Evolutionary conservation across 2,888 invertebrate species (phyloP).

Genomic region (Platycnemis pennipes): DNA sequence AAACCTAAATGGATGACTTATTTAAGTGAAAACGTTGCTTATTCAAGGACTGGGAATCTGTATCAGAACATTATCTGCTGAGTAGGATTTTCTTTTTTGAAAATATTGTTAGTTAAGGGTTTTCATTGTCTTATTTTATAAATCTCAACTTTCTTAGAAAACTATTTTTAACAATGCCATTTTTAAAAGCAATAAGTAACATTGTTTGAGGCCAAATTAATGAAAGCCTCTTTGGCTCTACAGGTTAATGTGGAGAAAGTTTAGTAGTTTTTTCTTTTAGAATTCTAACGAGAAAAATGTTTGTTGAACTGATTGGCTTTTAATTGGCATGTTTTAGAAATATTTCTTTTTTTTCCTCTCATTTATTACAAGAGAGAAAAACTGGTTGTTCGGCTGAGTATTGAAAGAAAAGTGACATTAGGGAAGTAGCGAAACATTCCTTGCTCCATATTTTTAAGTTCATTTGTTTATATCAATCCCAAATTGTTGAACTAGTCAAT

Average conservation of each 20-base stretch:
- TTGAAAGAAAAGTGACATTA: not conserved
- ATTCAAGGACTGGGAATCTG: not conserved
- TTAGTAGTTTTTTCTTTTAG: not conserved
- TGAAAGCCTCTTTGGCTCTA: no score
- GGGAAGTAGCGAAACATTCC: not conserved
- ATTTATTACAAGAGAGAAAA: not conserved
- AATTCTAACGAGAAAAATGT: not conserved
- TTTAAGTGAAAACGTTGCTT: not conserved
- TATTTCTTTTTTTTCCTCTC: not conserved
- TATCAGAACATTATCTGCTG: not conserved
- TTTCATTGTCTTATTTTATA: not conserved
- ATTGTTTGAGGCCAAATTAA: not conserved
- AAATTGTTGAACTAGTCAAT: conserved; percentile 4
- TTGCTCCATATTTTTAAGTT: not conserved
- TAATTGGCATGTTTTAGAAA: not conserved
- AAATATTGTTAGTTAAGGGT: not conserved
- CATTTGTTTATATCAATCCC: not conserved
- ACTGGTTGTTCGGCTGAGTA: not conserved
- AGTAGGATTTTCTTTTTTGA: not conserved
- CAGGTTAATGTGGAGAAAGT: not conserved
- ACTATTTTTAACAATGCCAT: not conserved
- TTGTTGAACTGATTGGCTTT: not conserved
- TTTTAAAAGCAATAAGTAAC: not conserved
- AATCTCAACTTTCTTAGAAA: not conserved
- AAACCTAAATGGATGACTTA: not conserved